A percentile compares a stretch with the other conserved stretches of the same genome.
phyloP scores from a whole-genome alignment of 2,888 invertebrate species.

The Brenthis daphne region DNA sequence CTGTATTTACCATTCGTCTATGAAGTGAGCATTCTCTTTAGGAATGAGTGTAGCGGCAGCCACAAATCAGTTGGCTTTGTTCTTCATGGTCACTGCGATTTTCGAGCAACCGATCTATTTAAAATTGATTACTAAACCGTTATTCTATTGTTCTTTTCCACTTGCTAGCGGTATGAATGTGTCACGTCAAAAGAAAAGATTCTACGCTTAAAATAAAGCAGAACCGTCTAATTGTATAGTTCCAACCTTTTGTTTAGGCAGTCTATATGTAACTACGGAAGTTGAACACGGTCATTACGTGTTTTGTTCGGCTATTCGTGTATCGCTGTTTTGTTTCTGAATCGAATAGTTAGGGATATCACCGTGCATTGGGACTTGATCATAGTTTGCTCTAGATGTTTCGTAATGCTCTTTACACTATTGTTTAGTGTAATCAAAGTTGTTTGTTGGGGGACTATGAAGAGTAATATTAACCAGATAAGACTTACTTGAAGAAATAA shows the following conservation, averaged over 20 bases:
- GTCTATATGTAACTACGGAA: slow-evolving; percentile 39
- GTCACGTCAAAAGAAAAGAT: slow-evolving; percentile 52
- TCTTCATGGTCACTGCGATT: slow-evolving; percentile 65
- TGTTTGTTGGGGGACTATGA: neutral
- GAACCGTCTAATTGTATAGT: slow-evolving; percentile 60
- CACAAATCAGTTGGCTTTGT: slow-evolving; percentile 79
- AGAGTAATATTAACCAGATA: no score
- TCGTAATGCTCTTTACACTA: slow-evolving; percentile 23
- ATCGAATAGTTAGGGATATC: slow-evolving; percentile 39
- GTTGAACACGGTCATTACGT: slow-evolving; percentile 41
- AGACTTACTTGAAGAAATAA: no score
- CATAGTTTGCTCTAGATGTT: slow-evolving; percentile 31
- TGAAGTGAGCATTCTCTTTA: slow-evolving; percentile 56
- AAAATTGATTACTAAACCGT: slow-evolving; percentile 32
- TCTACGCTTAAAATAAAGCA: slow-evolving; percentile 61
- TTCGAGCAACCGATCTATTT: slow-evolving; percentile 59
- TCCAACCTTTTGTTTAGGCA: slow-evolving; percentile 53
- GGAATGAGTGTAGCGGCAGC: slow-evolving; percentile 61
- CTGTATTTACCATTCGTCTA: slow-evolving; percentile 47
- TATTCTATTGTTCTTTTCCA: slow-evolving; percentile 57
- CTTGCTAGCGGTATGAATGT: slow-evolving; percentile 42
- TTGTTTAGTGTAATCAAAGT: neutral
- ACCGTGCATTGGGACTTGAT: slow-evolving; percentile 32
- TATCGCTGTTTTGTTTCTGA: slow-evolving; percentile 39
- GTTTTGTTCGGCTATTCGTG: slow-evolving; percentile 43